Base-by-base conservation (phyloP, 2,888 invertebrate species). In the Epinotia ramella region DNA sequence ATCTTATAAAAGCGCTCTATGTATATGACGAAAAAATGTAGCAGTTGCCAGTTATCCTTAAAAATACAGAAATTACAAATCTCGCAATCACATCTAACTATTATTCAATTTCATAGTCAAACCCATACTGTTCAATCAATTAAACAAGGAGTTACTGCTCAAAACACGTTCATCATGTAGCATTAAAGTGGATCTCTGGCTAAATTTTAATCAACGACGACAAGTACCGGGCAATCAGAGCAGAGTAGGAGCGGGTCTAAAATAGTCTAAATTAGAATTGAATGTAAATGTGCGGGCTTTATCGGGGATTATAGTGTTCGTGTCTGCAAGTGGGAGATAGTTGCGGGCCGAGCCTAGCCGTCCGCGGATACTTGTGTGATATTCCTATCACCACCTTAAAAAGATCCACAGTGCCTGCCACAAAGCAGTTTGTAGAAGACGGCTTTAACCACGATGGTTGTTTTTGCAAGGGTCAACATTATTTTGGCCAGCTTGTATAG, bases 211-310 rank as follows among this genome's bases (percentile, higher is more conserved):
- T 94, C 93, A 93, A 91, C 84, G 86, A 80, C 80, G 84, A 90
- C 91, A 90, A 90, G 88, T 89, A 90, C 88, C 88, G 92, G 89
- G 93, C 92, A 93, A 94, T 94, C 94, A 93, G 88, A 82, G 83
- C 81, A 82, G 84, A 91, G 91, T 92, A 89, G 89, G 82, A 89
- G 87, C 89, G 90, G 91, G 89, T 87, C 87, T 90, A 88, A 94
- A 94, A 94, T 93, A 93, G 89, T 87, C 87, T 90, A 88, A 94
- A 94, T 94, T 93, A 93, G 94, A 94, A 94, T 94, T 94, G 94
- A 94, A 95, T 95, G 95, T 95, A 95, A 95, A 95, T 95, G 95
- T 95, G 95, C 95, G 95, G 95, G 95, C 93, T 94, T 95, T 95
- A 95, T 95, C 95, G 92, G 90, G 94, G 94, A 95, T 95, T 94